Percentiles rank a stretch among this genome's conserved stretches.
These are phyloP conservation scores for Cordylochernes scorpioides DNA, from an alignment of 2,888 invertebrate species.

Conservation along the genomic window DNA sequence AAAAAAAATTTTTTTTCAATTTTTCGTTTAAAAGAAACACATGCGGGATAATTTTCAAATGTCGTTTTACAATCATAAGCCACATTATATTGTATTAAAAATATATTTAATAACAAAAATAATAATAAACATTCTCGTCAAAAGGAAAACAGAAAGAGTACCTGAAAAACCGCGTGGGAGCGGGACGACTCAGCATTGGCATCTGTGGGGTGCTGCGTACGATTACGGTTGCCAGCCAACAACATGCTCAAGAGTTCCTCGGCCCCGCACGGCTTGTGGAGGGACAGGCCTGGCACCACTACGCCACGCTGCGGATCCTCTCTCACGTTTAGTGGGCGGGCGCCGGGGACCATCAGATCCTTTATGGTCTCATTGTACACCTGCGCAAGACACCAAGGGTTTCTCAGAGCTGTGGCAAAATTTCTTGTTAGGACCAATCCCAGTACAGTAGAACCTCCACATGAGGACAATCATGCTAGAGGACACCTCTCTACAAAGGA, in stretches of 20 bases:
- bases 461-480: too few species aligned
- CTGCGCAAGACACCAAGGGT: slow-evolving; percentile 20
- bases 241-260: slow-evolving; percentile 42
- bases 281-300: slow-evolving; percentile 42
- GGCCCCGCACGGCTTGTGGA: slow-evolving; percentile 31
- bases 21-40: too few species aligned
- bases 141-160: slow-evolving; percentile 20
- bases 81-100: too few species aligned
- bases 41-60: too few species aligned
- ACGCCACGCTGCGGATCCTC: slow-evolving; percentile 47
- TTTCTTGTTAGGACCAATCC: too few species aligned
- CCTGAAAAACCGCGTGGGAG: slow-evolving; percentile 86
- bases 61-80: too few species aligned
- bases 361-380: slow-evolving; percentile 76
- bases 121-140: too few species aligned
- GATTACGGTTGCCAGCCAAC: slow-evolving; percentile 50
- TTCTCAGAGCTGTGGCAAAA: too few species aligned
- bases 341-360: slow-evolving; percentile 46
- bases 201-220: slow-evolving; percentile 82
- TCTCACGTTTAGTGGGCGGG: slow-evolving; percentile 40
- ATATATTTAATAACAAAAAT: too few species aligned
- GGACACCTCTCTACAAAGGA: too few species aligned
- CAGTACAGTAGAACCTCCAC: too few species aligned
- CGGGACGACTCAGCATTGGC: slow-evolving; percentile 79
- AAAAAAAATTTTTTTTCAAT: too few species aligned